A percentile compares a stretch with the other conserved stretches of the same genome.
Conservation (phyloP, 2,888 invertebrate species). For the Flabesymbios commensalis region DNA sequence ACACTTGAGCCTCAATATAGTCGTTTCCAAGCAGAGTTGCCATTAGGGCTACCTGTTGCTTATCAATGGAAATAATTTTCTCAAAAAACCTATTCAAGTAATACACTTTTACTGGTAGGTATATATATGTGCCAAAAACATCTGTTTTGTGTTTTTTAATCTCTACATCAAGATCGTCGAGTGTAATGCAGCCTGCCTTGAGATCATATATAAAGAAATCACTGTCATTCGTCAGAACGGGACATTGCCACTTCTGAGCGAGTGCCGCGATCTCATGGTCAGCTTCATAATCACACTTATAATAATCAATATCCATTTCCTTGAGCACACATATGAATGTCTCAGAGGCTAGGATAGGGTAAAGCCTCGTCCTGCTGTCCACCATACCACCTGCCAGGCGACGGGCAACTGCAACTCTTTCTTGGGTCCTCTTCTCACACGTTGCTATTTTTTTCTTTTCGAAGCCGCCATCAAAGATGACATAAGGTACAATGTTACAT, state of each 20-base stretch:
- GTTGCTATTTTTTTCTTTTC: conserved; percentile 51
- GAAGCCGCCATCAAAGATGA: conserved; percentile 60
- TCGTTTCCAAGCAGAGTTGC: not conserved
- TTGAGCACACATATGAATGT: conserved; percentile 74
- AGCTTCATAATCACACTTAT: conserved; percentile 84
- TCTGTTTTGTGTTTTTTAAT: conserved; percentile 1
- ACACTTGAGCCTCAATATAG: not conserved
- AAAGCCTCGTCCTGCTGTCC: conserved; percentile 60
- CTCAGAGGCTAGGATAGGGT: conserved; percentile 76
- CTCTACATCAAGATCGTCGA: conserved; percentile 60
- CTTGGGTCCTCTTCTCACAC: conserved; percentile 41
- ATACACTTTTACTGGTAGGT: not conserved
- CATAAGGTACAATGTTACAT: conserved; percentile 50
- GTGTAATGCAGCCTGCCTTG: conserved; percentile 73
- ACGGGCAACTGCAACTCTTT: conserved; percentile 41
- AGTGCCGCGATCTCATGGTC: conserved; percentile 85
- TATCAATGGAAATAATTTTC: not conserved
- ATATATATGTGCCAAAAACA: no score
- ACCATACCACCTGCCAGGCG: conserved; percentile 14
- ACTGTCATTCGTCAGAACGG: conserved; percentile 89
- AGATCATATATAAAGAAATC: conserved; percentile 91
- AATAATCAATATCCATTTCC: conserved; percentile 71
- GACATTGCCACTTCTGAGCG: conserved; percentile 78
- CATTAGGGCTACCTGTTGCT: not conserved
- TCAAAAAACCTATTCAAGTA: not conserved